Percentiles rank a stretch among this genome's conserved stretches.
Conservation (phyloP, 2,113 vertebrate genomes). For the Ochotona curzoniae region DNA sequence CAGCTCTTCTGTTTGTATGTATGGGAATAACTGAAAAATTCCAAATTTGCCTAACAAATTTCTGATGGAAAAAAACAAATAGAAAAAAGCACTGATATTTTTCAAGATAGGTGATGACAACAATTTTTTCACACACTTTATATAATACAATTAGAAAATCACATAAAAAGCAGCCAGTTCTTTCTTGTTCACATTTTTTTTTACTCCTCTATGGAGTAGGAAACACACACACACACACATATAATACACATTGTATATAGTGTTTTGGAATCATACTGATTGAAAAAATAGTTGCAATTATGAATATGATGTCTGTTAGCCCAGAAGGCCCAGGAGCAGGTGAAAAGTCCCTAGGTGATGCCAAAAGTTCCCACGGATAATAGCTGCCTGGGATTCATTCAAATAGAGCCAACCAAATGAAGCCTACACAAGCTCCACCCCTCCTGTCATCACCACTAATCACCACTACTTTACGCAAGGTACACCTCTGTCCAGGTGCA, state of each 20-base stretch:
- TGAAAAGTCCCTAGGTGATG: too few relatives aligned
- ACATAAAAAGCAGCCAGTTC: background rate
- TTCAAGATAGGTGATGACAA: background rate
- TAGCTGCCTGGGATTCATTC: too few relatives aligned
- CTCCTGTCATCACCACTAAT: too few relatives aligned
- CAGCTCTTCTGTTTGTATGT: background rate
- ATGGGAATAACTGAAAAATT: conserved; percentile 19
- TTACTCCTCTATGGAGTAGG: background rate
- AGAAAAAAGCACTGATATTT: background rate
- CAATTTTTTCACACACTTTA: background rate
- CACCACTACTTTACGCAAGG: too few relatives aligned
- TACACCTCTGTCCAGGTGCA: too few relatives aligned
- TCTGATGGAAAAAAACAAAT: background rate
- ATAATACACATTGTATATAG: background rate
- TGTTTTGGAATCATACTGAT: background rate
- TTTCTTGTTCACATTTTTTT: too few relatives aligned
- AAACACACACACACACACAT: background rate
- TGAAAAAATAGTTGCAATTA: background rate
- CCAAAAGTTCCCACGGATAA: too few relatives aligned
- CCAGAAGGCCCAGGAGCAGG: too few relatives aligned
- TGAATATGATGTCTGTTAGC: background rate
- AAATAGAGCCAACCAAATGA: too few relatives aligned
- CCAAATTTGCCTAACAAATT: conserved; percentile 2
- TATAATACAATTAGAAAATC: background rate
- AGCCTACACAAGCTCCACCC: too few relatives aligned